Base-by-base conservation (phyloP, 2,113 vertebrate genomes). In the Tauraco erythrolophus region DNA sequence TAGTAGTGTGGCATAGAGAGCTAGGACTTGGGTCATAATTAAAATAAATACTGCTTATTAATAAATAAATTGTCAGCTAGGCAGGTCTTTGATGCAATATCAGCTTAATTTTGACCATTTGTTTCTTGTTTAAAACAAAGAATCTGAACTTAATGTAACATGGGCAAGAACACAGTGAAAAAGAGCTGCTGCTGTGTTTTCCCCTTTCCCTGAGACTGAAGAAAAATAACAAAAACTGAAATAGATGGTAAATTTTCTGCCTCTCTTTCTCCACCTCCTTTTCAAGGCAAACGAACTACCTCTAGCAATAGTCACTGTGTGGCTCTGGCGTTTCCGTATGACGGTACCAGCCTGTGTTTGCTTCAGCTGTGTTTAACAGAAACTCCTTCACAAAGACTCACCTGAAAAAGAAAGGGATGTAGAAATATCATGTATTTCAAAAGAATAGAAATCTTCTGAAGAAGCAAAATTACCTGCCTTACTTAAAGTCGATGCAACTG, bases 1-100 rank as follows among this genome's bases (percentile, higher is more conserved):
- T 85, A 92, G 35, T 35, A 82, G 22, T 48, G 35, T 53, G 41
- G 35, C 35, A 79, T 8, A 88, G 31, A 71, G 56, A 72, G 45
- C 57, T 83, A 94, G 16, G 27, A 80, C 37, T 80, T 61, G 6
- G 22, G 9, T 57, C 28, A 65, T 88, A 88, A 92, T 94, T 83
- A 92, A 88, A 92, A 69, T 83, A 93, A 93, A 88, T 50, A 61
- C 24, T 46, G 4, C 13, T 84, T 89, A 50, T 88, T 94, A 94
- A 88, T 89, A 89, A 75, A 92, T 94, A 75, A 81, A 89, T 82
- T 51, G 61, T 70, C 54, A 65, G 21, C 58, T 45, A 80, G n/a
- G 9, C 31, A 85, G 70, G 41, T 66, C 28, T 83, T 74, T 76
- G 74, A 85, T 84, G 41, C 33, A 91, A 19, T 72, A 58, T 39